Conservation (phyloP, 2,888 invertebrate genomes). For the Drosophila prostipennis region DNA sequence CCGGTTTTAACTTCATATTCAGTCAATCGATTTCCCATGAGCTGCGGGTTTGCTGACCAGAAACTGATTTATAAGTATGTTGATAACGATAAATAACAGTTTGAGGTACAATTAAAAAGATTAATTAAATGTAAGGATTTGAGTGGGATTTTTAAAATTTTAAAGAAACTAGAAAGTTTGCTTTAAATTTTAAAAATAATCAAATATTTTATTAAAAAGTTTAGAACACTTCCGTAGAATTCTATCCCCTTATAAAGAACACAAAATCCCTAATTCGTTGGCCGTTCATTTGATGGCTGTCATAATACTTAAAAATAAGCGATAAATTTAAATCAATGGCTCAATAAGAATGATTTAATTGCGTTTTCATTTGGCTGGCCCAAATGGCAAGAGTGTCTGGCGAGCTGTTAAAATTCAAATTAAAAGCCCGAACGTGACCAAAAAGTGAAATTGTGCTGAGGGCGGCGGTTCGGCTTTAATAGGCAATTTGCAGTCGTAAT, state of each 20-base stretch:
- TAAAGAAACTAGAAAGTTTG: no score
- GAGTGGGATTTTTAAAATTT: no score
- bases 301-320: constrained; percentile 37
- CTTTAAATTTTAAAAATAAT: no score
- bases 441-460: constrained; percentile 29
- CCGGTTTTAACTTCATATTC: constrained; percentile 5
- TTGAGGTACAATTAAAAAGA: no score
- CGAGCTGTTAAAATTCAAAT: constrained; percentile 59
- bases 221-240: no score
- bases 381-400: constrained; percentile 24
- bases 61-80: not conserved
- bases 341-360: constrained; percentile 57
- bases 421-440: constrained; percentile 53
- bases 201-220: no score
- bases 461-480: constrained; percentile 55
- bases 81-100: not conserved
- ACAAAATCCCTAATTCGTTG: constrained; percentile 5
- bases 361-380: constrained; percentile 33
- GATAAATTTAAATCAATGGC: constrained; percentile 48
- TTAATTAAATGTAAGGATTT: no score
- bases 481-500: constrained; percentile 64
- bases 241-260: no score
- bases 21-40: constrained; percentile 22
- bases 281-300: constrained; percentile 23
- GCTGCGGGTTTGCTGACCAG: not conserved